Conservation (phyloP, 1,140 invertebrate genomes). For the Drosophila sechellia region DNA sequence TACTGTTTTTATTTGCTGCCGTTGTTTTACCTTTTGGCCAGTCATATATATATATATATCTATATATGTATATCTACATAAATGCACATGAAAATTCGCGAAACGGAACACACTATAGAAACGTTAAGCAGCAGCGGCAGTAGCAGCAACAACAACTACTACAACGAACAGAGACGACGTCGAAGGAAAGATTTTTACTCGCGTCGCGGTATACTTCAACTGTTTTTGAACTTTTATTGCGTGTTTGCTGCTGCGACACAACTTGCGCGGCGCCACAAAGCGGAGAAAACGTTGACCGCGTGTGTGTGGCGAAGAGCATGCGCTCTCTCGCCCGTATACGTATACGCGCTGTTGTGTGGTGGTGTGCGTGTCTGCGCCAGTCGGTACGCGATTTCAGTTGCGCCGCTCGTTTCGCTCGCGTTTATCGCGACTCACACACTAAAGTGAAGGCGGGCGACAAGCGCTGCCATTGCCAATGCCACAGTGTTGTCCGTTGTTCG, state of each 20-base stretch:
- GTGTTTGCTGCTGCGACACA: constrained; percentile 68
- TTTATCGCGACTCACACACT: constrained; percentile 59
- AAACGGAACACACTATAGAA: constrained; percentile 40
- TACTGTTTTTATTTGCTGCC: not conserved
- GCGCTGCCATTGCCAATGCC: constrained; percentile 50
- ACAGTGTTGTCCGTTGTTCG: constrained; percentile 44
- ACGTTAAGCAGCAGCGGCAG: constrained; percentile 11
- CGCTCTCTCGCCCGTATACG: constrained; percentile 33
- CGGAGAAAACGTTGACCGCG: constrained; percentile 24
- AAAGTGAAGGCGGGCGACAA: constrained; percentile 35
- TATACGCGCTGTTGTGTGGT: constrained; percentile 5
- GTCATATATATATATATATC: constrained; percentile 1
- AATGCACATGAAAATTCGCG: constrained; percentile 60
- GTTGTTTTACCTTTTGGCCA: constrained; percentile 6
- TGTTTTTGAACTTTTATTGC: constrained; percentile 83
- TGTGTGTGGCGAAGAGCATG: constrained; percentile 27
- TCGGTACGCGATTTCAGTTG: constrained; percentile 49
- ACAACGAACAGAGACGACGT: constrained; percentile 64
- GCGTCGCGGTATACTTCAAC: constrained; percentile 81
- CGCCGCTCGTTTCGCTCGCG: constrained; percentile 39
- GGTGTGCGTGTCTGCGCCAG: constrained; percentile 8
- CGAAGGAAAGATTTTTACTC: constrained; percentile 82
- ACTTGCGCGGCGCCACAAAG: constrained; percentile 59
- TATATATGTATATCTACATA: not conserved
- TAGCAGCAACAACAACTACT: constrained; percentile 46